Base-by-base conservation (phyloP, 2,888 invertebrate genomes). In the Rosalia funebris region DNA sequence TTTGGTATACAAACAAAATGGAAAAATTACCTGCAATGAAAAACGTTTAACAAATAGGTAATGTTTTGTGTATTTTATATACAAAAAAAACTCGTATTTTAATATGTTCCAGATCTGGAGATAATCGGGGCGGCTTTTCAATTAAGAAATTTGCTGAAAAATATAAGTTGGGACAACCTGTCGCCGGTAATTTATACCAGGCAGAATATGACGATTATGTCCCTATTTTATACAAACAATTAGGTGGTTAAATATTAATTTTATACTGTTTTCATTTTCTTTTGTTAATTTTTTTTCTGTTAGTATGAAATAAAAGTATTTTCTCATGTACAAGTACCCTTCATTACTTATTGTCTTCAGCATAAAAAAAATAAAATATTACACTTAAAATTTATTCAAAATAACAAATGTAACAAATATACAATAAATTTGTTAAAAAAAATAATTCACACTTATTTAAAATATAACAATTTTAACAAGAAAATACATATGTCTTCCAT, bases 131-230 rank as follows among this genome's bases (percentile, higher is more conserved):
- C 47, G 82, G 87, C 69, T 89, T 88, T 73, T 91, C 91, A 1
- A 89, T 92, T 52, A 85, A 82, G 48, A 86, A 87, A 25, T 92
- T 96, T 74, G 95, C 93, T 0, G 84, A 86, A 60, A 95, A 95
- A 75, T 91, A 96, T 79, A 86, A 88, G 1, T 82, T 96, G n/a
- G 93, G 92, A 0, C 82, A 88, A 48, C 95, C 95, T 0, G 83
- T 95, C 12, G 93, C 93, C 57, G 95, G 93, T 12, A 96, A 95
- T 79, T 90, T 95, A 76, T 96, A 90, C 77, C 90, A 91, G 77
- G 95, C 95, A 0, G 88, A 93, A 78, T 95, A 86, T 80, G 96
- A 96, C 77, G 92, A 92, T 72, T 96, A 95, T 75, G 95, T 95
- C 0, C 95, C 95, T 0, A 86, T 86, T 60, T 82, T 96, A 2